These are phyloP conservation scores for Bruchidius siliquastri DNA, from an alignment of 2,888 invertebrate genomes.

Conservation along the genomic window DNA sequence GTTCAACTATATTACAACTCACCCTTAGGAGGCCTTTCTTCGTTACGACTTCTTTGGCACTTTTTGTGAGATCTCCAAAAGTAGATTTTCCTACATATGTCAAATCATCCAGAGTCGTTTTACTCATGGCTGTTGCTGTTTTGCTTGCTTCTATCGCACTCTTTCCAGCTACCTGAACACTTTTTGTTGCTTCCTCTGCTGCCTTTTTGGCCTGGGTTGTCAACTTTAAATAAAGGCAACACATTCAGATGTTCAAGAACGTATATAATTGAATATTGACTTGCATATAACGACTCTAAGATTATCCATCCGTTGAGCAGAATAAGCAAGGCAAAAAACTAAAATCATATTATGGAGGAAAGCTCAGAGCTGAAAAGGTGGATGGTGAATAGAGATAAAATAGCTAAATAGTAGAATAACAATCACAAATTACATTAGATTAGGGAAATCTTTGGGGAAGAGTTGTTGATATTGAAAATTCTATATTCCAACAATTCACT, in stretches of 20 bases:
- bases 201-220: slow-evolving; percentile 86
- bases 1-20: slow-evolving; percentile 18
- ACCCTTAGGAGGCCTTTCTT: slow-evolving; percentile 82
- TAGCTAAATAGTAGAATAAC: no score
- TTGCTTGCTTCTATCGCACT: slow-evolving; percentile 81
- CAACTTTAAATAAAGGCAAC: slow-evolving; percentile 51
- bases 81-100: slow-evolving; percentile 88
- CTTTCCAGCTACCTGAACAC: slow-evolving; percentile 80
- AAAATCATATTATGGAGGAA: no score
- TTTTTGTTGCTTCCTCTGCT: slow-evolving; percentile 75
- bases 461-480: slow-evolving; percentile 12
- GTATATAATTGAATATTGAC: no score
- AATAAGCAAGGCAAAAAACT: no score
- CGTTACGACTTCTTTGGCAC: slow-evolving; percentile 81
- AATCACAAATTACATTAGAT: no score
- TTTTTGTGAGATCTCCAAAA: slow-evolving; percentile 84
- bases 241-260: background rate
- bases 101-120: slow-evolving; percentile 82
- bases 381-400: no score
- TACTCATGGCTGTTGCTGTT: slow-evolving; percentile 82
- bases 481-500: background rate
- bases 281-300: no score
- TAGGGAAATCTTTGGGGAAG: no score
- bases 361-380: no score
- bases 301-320: no score